Evolutionary conservation across 2,113 vertebrate species (phyloP).

Genomic region (Dicaeum eximium): DNA sequence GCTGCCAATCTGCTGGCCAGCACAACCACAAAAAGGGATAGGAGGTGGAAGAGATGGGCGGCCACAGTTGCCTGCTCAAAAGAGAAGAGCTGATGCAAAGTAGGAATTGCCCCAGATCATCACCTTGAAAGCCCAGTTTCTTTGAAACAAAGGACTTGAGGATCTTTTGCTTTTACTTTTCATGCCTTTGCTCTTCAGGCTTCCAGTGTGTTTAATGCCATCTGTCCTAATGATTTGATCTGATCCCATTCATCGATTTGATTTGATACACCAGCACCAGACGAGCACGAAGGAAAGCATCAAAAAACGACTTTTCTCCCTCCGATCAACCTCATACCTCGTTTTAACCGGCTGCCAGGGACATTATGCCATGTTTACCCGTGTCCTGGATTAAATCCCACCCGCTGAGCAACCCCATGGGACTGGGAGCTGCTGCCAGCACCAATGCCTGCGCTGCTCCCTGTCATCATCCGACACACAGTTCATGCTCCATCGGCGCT

Average conservation of each 20-base stretch:
- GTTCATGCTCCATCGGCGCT: neutral
- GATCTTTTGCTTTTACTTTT: neutral
- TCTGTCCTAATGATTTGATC: neutral
- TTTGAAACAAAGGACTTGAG: neutral
- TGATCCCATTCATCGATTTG: rapidly evolving
- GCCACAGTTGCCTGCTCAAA: neutral
- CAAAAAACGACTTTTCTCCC: neutral
- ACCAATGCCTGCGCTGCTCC: neutral
- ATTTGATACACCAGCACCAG: rapidly evolving
- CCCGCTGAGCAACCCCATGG: rapidly evolving
- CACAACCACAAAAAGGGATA: neutral
- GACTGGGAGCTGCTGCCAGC: neutral
- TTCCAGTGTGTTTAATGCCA: neutral
- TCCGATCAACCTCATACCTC: neutral
- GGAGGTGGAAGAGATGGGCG: neutral
- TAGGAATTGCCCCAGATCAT: neutral
- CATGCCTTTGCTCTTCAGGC: neutral
- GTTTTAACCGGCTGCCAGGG: rapidly evolving
- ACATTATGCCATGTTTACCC: neutral
- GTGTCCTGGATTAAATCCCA: neutral
- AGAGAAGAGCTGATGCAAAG: neutral
- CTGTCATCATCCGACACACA: neutral
- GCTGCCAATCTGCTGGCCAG: neutral
- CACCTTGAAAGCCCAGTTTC: neutral
- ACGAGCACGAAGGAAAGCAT: neutral